Base-by-base conservation (phyloP, 2,888 invertebrate genomes). In the Anarsia innoxiella region DNA sequence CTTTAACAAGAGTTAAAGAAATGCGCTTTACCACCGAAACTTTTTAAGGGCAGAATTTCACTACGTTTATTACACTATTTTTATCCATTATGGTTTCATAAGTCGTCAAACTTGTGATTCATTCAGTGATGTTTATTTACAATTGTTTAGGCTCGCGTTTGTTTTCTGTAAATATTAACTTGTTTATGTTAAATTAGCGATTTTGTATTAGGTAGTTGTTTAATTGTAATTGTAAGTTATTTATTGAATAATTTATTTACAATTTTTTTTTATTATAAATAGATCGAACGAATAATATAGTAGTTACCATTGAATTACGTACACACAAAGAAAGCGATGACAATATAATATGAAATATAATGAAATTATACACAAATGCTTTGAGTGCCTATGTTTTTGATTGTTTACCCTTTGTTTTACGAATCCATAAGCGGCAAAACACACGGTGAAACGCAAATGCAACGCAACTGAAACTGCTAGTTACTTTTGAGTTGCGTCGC, bases 111-210 rank as follows among this genome's bases (percentile, higher is more conserved):
- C 25, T 25, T 25, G 25, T 25, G 25, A 25, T 25, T 25, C 2
- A 25, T 9, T 25, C 4, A 25, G 25, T 25, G 25, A 25, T 25
- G 8, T 25, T 9, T 15, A n/a, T 33, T 26, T 23, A 25, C 10
- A 33, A 25, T 31, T 23, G n/a, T n/a, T n/a, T 5, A n/a, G 44
- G 60, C 58, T 68, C 67, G 65, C 57, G n/a, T n/a, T n/a, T n/a
- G n/a, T 59, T 65, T 68, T 53, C 72, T 77, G 76, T 77, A 75
- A 63, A 74, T 77, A 74, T 54, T 54, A 51, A 50, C 42, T 44
- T 26, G 31, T 33, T 40, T 40, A 39, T 42, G 46, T 41, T 46
- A 42, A 45, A 33, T 42, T 35, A 28, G 15, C 28, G 27, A 10
- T 11, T 25, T 15, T 25, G 14, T 33, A 33, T 33, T 33, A 33